Evolutionary conservation across 2,888 invertebrate genomes (phyloP).

Genomic region (Lampropteryx suffumata): DNA sequence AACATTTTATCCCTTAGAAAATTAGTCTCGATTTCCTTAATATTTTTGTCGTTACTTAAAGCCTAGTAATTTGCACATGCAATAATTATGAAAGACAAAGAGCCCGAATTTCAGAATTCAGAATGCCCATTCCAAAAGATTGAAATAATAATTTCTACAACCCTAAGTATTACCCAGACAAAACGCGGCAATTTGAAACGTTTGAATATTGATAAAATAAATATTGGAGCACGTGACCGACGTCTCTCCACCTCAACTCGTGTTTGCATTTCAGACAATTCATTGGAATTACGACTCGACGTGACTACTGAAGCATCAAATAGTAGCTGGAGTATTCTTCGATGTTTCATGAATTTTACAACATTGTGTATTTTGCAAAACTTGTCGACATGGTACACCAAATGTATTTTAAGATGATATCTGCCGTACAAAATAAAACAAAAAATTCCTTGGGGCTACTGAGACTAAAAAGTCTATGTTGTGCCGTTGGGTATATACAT

Average conservation of each 20-base stretch:
- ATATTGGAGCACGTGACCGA: conserved; percentile 69
- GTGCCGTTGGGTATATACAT: too few relatives aligned
- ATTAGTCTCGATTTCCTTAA: too few relatives aligned
- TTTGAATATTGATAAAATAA: conserved; percentile 76
- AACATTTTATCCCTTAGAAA: too few relatives aligned
- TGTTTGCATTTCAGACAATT: conserved; percentile 45
- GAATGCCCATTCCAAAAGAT: conserved; percentile 2
- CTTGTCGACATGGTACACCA: too few relatives aligned
- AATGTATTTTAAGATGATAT: too few relatives aligned
- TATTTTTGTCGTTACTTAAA: too few relatives aligned
- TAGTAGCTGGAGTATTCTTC: conserved; percentile 8
- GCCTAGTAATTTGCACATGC: too few relatives aligned
- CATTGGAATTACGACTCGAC: conserved; percentile 34
- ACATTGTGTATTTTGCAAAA: background rate
- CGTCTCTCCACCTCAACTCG: conserved; percentile 35
- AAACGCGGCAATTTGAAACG: conserved; percentile 53
- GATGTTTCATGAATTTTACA: background rate
- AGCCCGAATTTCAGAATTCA: conserved; percentile 3
- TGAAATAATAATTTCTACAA: too few relatives aligned
- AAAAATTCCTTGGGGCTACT: too few relatives aligned
- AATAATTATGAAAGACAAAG: background rate
- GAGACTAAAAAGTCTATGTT: too few relatives aligned
- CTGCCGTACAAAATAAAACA: too few relatives aligned
- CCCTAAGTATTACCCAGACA: conserved; percentile 38
- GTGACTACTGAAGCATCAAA: conserved; percentile 21